These are phyloP conservation scores for Pyrgilauda ruficollis DNA, from an alignment of 2,113 vertebrate species.

Conservation along the genomic window DNA sequence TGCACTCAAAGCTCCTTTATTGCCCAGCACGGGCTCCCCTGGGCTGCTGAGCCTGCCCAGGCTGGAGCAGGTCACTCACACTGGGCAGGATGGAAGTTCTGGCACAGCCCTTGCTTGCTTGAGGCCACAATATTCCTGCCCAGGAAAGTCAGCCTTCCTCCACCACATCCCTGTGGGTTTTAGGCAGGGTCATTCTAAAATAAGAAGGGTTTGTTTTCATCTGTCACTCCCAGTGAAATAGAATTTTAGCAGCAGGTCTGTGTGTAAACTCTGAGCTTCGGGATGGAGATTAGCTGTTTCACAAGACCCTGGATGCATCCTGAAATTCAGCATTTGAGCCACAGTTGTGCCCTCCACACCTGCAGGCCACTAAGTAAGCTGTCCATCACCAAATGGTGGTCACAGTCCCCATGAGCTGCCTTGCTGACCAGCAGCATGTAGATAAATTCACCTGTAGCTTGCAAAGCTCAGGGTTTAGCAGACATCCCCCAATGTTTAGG, in stretches of 20 bases:
- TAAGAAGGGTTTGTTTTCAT: neutral
- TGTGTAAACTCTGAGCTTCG: neutral
- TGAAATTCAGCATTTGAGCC: neutral
- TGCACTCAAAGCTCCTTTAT: neutral
- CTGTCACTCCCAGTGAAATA: neutral
- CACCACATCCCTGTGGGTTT: neutral
- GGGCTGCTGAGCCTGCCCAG: neutral
- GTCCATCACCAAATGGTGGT: neutral
- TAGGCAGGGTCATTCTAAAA: neutral
- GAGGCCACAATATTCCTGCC: neutral
- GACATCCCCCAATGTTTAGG: neutral
- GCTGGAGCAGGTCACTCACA: neutral
- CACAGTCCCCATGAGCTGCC: neutral
- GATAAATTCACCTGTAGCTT: neutral
- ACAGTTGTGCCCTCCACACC: accelerated
- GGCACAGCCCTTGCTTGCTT: neutral
- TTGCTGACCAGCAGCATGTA: neutral
- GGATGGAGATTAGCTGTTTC: neutral
- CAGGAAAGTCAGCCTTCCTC: neutral
- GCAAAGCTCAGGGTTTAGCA: neutral
- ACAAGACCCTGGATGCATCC: neutral
- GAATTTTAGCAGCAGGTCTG: neutral
- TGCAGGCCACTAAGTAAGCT: neutral
- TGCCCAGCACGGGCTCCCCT: accelerated
- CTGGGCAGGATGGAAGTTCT: neutral